Evolutionary conservation across 2,888 invertebrate genomes (phyloP).

Genomic region (Lathronympha strigana): DNA sequence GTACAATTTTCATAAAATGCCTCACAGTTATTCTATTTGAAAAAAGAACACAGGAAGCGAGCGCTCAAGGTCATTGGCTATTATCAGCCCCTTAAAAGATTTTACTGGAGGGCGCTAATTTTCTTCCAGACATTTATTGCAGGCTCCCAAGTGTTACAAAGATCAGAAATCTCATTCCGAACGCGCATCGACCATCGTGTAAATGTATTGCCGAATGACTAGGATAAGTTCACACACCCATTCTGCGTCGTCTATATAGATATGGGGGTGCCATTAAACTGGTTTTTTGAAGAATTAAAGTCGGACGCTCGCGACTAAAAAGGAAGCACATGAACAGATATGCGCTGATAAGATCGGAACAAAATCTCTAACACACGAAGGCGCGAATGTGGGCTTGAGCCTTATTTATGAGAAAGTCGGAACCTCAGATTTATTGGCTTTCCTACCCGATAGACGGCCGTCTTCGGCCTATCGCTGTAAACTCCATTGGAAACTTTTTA

Average conservation of each 20-base stretch:
- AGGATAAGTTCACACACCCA: background rate
- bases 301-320: background rate
- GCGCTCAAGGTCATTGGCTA: slow-evolving; percentile 3
- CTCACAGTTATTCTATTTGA: background rate
- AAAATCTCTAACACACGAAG: slow-evolving; percentile 67
- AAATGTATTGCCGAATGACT: background rate
- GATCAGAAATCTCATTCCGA: slow-evolving; percentile 44
- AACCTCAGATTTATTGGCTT: slow-evolving; percentile 74
- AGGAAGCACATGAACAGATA: slow-evolving; percentile 36
- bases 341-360: slow-evolving; percentile 53
- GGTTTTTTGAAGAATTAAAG: background rate
- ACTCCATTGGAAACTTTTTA: slow-evolving; percentile 59
- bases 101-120: slow-evolving; percentile 59
- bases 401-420: slow-evolving; percentile 71
- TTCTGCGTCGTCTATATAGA: background rate
- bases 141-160: slow-evolving; percentile 58
- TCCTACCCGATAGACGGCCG: slow-evolving; percentile 67
- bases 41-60: background rate
- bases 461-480: slow-evolving; percentile 60
- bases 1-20: too few relatives aligned
- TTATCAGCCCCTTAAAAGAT: slow-evolving; percentile 43
- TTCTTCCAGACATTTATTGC: slow-evolving; percentile 59
- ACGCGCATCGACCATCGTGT: background rate
- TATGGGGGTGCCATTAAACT: background rate
- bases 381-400: slow-evolving; percentile 57